phyloP scores from a whole-genome alignment of 2,113 vertebrate genomes.

The Pyxicephalus adspersus region DNA sequence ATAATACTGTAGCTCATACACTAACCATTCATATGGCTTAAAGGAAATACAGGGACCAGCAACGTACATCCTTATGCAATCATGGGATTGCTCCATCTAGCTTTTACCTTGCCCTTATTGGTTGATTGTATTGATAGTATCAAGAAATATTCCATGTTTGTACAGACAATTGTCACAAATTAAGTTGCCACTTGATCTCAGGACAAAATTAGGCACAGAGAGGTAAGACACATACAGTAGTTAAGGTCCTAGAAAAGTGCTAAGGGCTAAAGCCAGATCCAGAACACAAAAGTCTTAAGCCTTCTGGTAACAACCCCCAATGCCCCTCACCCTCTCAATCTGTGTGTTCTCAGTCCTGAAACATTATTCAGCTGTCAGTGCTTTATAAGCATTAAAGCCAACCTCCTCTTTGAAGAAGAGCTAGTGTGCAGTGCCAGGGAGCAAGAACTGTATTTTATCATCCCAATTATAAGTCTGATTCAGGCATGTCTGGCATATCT shows the following conservation, averaged over 20 bases:
- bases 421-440: slow-evolving; percentile 59
- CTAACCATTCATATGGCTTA: slow-evolving; percentile 42
- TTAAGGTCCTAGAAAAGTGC: slow-evolving; percentile 51
- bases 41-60: not conserved
- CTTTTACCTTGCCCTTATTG: slow-evolving; percentile 15
- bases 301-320: slow-evolving; percentile 15
- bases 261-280: slow-evolving; percentile 49
- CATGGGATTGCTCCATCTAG: not conserved
- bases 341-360: slow-evolving; percentile 56
- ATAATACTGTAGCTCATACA: slow-evolving; percentile 30
- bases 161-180: slow-evolving; percentile 19
- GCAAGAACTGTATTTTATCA: slow-evolving; percentile 34
- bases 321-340: slow-evolving; percentile 19
- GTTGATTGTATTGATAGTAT: slow-evolving; percentile 6
- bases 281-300: slow-evolving; percentile 33
- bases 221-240: slow-evolving; percentile 55
- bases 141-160: slow-evolving; percentile 21
- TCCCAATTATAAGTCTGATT: slow-evolving; percentile 86
- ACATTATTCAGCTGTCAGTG: slow-evolving; percentile 70
- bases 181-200: slow-evolving; percentile 17
- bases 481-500: slow-evolving; percentile 90
- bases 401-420: slow-evolving; percentile 61
- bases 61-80: not conserved
- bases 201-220: slow-evolving; percentile 53
- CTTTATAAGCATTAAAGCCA: slow-evolving; percentile 63